Evolutionary conservation across 1,140 invertebrate species (phyloP).

Genomic region (Hyles vespertilio): DNA sequence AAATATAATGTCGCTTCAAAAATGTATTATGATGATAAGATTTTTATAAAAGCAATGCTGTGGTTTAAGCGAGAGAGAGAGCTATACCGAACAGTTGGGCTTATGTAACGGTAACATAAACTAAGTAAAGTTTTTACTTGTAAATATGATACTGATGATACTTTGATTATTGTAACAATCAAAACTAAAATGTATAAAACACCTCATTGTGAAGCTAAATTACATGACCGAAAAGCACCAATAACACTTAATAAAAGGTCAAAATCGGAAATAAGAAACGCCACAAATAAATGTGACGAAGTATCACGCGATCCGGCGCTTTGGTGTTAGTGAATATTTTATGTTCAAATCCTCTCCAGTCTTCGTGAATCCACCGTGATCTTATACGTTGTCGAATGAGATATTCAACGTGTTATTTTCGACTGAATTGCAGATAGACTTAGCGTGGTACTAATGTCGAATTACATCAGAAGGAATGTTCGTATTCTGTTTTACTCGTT

Average conservation of each 20-base stretch:
- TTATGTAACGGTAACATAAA: no score
- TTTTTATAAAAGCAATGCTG: no score
- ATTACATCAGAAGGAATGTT: no score
- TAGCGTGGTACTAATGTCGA: constrained; percentile 16
- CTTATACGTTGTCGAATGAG: constrained; percentile 32
- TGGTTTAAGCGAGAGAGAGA: no score
- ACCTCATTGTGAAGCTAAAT: not conserved
- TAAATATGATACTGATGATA: no score
- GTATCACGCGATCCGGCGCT: constrained; percentile 23
- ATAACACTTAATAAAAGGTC: constrained; percentile 16
- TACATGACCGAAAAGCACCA: not conserved
- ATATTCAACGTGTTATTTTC: constrained; percentile 38
- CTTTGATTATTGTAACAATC: no score
- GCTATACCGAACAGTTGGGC: no score
- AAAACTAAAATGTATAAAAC: no score
- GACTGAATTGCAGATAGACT: constrained; percentile 31
- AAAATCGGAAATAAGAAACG: constrained; percentile 15
- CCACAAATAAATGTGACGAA: constrained; percentile 23
- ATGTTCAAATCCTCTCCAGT: constrained; percentile 33
- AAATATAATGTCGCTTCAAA: no score
- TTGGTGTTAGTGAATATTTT: constrained; percentile 45
- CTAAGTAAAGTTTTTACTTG: no score
- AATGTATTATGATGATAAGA: no score
- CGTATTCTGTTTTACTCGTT: no score
- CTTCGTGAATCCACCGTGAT: constrained; percentile 26